phyloP scores from a whole-genome alignment of 2,113 vertebrate genomes.

The Edolisoma coerulescens region DNA sequence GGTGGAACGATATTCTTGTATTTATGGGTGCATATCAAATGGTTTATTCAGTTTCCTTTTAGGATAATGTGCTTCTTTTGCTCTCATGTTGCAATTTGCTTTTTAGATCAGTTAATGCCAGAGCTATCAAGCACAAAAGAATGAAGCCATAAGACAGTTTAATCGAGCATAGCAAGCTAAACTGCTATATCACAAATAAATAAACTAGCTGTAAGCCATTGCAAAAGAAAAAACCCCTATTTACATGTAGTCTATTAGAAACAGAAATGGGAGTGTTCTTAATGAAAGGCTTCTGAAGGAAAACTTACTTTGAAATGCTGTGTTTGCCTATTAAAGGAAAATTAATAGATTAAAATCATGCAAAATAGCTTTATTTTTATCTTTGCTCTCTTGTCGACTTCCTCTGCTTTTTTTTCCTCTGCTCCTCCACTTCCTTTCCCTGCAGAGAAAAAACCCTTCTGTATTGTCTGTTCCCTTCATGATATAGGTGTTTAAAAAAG shows the following conservation, averaged over 20 bases:
- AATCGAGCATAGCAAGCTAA: neutral
- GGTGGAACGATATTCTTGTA: rapidly evolving
- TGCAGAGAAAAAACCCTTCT: neutral
- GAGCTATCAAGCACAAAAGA: neutral
- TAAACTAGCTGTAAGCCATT: neutral
- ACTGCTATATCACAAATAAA: neutral
- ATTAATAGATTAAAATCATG: neutral
- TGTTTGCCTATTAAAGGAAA: neutral
- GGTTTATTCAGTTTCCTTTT: neutral
- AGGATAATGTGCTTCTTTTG: neutral
- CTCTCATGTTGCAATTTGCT: neutral
- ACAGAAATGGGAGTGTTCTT: neutral
- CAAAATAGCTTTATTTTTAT: neutral
- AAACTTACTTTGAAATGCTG: neutral
- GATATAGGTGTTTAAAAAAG: neutral
- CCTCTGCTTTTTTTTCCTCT: neutral
- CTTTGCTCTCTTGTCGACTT: neutral
- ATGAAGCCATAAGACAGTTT: neutral
- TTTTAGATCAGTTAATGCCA: neutral
- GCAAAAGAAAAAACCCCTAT: neutral
- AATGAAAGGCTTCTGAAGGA: neutral
- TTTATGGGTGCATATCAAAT: neutral
- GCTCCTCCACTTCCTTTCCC: neutral
- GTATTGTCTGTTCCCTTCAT: neutral
- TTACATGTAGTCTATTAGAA: neutral